Conservation (phyloP, 2,888 invertebrate species). For the Eretmocerus hayati region DNA sequence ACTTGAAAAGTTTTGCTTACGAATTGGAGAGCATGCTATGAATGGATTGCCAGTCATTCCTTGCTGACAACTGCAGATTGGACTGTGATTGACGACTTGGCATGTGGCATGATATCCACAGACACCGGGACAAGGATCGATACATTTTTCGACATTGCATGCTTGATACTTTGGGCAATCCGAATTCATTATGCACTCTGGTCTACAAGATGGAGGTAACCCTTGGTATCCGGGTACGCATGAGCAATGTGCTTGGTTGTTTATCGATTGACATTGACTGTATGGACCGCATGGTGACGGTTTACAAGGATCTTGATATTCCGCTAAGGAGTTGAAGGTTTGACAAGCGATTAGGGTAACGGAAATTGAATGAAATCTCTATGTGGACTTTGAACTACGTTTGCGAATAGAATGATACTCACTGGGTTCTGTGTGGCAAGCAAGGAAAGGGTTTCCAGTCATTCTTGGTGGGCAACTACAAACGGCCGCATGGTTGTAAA, state of each 20-base stretch:
- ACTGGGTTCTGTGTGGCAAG: no score
- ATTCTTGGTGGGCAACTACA: conserved; percentile 60
- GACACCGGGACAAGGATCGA: conserved; percentile 77
- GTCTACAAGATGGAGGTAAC: conserved; percentile 69
- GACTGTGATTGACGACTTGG: conserved; percentile 72
- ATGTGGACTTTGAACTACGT: not conserved
- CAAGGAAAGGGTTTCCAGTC: conserved; percentile 52
- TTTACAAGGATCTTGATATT: conserved; percentile 55
- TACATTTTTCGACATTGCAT: conserved; percentile 77
- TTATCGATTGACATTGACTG: conserved; percentile 67
- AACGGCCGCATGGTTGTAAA: conserved; percentile 67
- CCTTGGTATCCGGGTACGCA: conserved; percentile 64
- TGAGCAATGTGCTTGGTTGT: conserved; percentile 62
- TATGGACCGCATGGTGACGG: conserved; percentile 74
- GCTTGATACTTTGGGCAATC: conserved; percentile 70
- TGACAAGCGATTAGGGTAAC: no score
- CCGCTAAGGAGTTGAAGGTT: conserved; percentile 3
- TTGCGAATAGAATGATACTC: no score
- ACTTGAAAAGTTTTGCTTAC: conserved; percentile 35
- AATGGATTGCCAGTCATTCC: conserved; percentile 71
- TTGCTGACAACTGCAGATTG: conserved; percentile 67
- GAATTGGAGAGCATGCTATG: conserved; percentile 55
- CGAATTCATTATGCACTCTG: conserved; percentile 67
- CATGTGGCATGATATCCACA: conserved; percentile 71
- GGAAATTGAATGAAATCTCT: not conserved